Evolutionary conservation across 2,888 invertebrate genomes (phyloP), one percentile per base, ranked within the genome.

Genomic region (Morpho achilles): DNA sequence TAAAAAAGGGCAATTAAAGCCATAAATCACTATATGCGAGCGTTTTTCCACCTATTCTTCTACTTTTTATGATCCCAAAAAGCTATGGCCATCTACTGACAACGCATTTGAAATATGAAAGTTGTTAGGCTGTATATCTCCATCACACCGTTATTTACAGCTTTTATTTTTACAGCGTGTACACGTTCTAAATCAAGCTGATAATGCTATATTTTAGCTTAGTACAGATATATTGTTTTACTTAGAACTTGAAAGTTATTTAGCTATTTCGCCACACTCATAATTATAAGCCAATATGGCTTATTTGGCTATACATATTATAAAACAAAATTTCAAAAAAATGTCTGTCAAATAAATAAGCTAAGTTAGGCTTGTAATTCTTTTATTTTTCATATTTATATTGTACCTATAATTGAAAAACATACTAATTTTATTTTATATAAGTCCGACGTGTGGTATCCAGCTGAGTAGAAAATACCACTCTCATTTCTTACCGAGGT

Each of bases 31-130:
- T 80, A 76, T 77, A 77, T 75, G 74, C 75, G 69, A 74, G 74
- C 74, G 72, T 76, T 80, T 77, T 77, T 72, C 74, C 61, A 65
- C 63, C 76, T 73, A 77, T 79, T 77, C 77, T 73, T 72, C 65
- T 59, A 67, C 61, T 61, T 79, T 84, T 85, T 81, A 81, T 80
- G 79, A 75, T 61, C 59, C 59, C 55, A 59, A 61, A 62, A 55
- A 62, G 60, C 59, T 58, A 51, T 51, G 53, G 59, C 59, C 53
- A 55, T 59, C 56, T 58, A 76, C 81, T 80, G 82, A 80, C 83
- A 77, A 71, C 73, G 76, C 77, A 73, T 84, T 84, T 88, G 88
- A 88, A 80, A 81, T 87, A 89, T 87, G 85, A 84, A 84, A 82
- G 81, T 80, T 81, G 78, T 82, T 81, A 82, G 80, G 79, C 77